These are phyloP conservation scores for Syngnathus floridae DNA, from an alignment of 2,113 vertebrate genomes.

Conservation along the genomic window DNA sequence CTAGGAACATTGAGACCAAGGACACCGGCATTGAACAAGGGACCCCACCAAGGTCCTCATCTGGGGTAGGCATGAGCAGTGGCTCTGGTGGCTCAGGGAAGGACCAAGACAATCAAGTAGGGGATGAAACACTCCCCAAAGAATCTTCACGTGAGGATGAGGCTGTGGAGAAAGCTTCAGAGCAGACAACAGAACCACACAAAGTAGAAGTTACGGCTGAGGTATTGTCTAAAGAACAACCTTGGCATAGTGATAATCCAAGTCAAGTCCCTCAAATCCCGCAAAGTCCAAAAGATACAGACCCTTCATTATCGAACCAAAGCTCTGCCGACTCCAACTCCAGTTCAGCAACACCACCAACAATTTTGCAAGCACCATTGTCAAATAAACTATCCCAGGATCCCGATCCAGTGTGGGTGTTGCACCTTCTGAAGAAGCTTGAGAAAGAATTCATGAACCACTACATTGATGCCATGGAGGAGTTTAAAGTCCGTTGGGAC, in stretches of 20 bases:
- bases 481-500: slow-evolving; percentile 79
- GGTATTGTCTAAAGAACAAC: slow-evolving; percentile 14
- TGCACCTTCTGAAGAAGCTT: slow-evolving; percentile 76
- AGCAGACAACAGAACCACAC: neutral
- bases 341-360: slow-evolving; percentile 34
- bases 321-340: slow-evolving; percentile 47
- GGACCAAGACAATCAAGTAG: slow-evolving; percentile 59
- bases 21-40: slow-evolving; percentile 32
- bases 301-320: slow-evolving; percentile 46
- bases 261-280: slow-evolving; percentile 13
- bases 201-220: slow-evolving; percentile 4
- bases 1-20: slow-evolving; percentile 22
- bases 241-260: slow-evolving; percentile 17
- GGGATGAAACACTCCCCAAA: slow-evolving; percentile 27
- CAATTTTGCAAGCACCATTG: slow-evolving; percentile 21
- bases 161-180: too few species aligned
- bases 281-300: slow-evolving; percentile 42
- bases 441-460: slow-evolving; percentile 82
- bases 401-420: slow-evolving; percentile 75
- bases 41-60: slow-evolving; percentile 76
- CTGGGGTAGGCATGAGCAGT: slow-evolving; percentile 78
- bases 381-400: slow-evolving; percentile 48
- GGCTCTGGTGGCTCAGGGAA: slow-evolving; percentile 80
- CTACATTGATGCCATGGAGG: slow-evolving; percentile 70
- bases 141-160: slow-evolving; percentile 28